Evolutionary conservation across 2,888 invertebrate species (phyloP).

Genomic region (Noctua janthina): DNA sequence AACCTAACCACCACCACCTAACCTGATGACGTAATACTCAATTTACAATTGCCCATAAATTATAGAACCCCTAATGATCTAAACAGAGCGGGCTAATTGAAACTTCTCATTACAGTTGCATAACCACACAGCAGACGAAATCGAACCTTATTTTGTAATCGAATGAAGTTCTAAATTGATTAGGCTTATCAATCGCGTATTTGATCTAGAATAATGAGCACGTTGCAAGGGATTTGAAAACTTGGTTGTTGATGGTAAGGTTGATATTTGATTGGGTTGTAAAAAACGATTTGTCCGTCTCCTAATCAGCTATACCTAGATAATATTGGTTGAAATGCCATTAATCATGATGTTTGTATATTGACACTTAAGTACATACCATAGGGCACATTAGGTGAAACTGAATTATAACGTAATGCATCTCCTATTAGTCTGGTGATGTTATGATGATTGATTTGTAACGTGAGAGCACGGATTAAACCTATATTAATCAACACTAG

Average conservation of each 20-base stretch:
- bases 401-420: slow-evolving; percentile 21
- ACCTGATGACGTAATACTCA: slow-evolving; percentile 21
- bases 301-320: slow-evolving; percentile 9
- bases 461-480: background rate
- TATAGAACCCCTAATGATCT: slow-evolving; percentile 46
- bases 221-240: background rate
- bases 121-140: slow-evolving; percentile 28
- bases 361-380: slow-evolving; percentile 36
- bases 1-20: background rate
- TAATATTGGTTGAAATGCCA: slow-evolving; percentile 35
- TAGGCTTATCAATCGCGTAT: background rate
- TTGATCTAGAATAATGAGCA: background rate
- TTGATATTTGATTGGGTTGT: slow-evolving; percentile 4
- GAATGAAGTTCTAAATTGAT: background rate
- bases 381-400: background rate
- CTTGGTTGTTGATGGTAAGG: background rate
- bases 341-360: slow-evolving; percentile 55
- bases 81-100: slow-evolving; percentile 52
- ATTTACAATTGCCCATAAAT: slow-evolving; percentile 49
- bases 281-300: background rate
- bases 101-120: slow-evolving; percentile 45
- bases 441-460: slow-evolving; percentile 8
- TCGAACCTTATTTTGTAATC: background rate
- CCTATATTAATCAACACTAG: too few relatives aligned
- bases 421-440: background rate